Conservation (phyloP, 2,797 vertebrate species). For the Pyrocephalus nanus region DNA sequence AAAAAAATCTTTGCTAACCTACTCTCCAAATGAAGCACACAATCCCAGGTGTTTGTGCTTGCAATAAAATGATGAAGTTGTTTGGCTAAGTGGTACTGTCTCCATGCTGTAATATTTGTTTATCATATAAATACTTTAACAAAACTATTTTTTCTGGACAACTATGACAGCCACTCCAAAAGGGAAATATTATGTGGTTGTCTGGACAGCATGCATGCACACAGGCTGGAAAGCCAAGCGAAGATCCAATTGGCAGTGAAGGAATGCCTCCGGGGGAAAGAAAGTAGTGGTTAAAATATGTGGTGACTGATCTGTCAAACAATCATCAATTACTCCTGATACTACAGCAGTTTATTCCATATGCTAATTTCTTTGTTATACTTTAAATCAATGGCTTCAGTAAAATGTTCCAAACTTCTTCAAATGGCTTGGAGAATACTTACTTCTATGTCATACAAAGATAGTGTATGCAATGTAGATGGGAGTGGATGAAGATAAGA, state of each 20-base stretch:
- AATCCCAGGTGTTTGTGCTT: background rate
- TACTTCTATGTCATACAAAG: background rate
- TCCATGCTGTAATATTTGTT: background rate
- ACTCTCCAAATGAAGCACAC: background rate
- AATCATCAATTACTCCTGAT: background rate
- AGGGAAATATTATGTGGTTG: accelerated
- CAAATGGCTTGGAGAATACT: background rate
- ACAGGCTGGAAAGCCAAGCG: background rate
- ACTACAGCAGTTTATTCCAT: background rate
- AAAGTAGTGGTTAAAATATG: background rate
- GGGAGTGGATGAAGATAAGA: background rate
- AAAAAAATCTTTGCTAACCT: background rate
- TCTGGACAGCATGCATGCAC: accelerated
- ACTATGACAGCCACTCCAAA: accelerated
- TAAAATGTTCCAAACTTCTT: background rate
- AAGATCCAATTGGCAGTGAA: background rate
- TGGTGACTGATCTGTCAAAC: background rate
- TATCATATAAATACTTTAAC: background rate
- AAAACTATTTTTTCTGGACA: background rate
- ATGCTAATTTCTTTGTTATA: background rate
- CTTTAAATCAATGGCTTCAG: background rate
- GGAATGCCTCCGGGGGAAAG: background rate
- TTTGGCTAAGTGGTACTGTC: background rate
- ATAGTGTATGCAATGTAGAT: background rate
- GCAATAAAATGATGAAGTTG: background rate